Percentiles rank a stretch among this genome's conserved stretches.
Conservation (phyloP, 2,113 vertebrate species). For the Glaucidium brasilianum region DNA sequence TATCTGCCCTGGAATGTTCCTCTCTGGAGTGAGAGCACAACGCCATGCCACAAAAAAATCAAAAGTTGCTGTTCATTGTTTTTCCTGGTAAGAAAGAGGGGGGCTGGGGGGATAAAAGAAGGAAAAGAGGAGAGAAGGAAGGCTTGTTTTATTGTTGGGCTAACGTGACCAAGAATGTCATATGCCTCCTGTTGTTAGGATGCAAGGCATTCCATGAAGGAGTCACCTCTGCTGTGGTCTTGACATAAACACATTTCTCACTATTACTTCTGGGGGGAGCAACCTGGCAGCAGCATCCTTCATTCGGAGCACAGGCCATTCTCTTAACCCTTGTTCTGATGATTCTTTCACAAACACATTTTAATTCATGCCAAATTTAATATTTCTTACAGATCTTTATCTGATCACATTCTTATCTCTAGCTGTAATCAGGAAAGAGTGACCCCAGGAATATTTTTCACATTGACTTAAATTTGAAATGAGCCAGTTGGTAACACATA, state of each 20-base stretch:
- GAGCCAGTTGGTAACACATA: background rate
- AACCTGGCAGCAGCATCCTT: background rate
- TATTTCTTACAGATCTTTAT: background rate
- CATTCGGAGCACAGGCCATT: background rate
- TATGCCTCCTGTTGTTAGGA: background rate
- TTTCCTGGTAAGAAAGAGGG: background rate
- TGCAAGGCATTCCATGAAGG: background rate
- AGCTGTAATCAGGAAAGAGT: background rate
- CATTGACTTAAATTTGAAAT: background rate
- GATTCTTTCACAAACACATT: background rate
- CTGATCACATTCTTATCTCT: too few relatives aligned
- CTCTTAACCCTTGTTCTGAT: background rate
- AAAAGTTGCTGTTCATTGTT: background rate
- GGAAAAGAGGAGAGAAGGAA: rapidly evolving
- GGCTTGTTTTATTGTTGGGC: background rate
- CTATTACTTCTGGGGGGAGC: background rate
- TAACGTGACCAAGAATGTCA: background rate
- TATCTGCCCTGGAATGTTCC: background rate
- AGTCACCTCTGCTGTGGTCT: background rate
- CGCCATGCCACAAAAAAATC: background rate
- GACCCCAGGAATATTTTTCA: background rate
- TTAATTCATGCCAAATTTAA: background rate
- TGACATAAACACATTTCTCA: background rate
- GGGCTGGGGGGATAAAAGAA: rapidly evolving
- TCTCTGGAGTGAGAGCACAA: background rate